Evolutionary conservation across 2,113 vertebrate genomes (phyloP).

Genomic region (Paedocypris sp.): DNA sequence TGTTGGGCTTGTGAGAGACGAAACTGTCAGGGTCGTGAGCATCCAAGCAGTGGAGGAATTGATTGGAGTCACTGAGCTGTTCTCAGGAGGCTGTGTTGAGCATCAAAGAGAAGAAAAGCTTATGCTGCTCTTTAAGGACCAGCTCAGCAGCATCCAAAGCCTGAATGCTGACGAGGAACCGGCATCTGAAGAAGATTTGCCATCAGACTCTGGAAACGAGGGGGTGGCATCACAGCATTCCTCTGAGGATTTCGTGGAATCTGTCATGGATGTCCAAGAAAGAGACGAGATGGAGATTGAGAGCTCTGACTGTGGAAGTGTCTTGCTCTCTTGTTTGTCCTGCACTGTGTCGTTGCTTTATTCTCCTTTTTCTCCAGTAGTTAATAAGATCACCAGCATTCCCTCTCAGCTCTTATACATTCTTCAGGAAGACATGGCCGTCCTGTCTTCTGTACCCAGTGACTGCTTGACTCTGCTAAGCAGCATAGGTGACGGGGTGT

Average conservation of each 20-base stretch:
- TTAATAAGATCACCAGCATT: slow-evolving; percentile 49
- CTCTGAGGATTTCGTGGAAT: background rate
- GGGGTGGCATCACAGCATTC: background rate
- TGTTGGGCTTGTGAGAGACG: slow-evolving; percentile 46
- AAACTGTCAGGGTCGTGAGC: slow-evolving; percentile 40
- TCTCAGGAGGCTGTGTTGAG: slow-evolving; percentile 50
- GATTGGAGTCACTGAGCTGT: slow-evolving; percentile 47
- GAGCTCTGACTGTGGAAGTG: background rate
- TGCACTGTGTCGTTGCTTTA: slow-evolving; percentile 45
- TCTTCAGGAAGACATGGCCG: slow-evolving; percentile 53
- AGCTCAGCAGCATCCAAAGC: background rate
- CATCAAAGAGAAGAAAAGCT: slow-evolving; percentile 7
- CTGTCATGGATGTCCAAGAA: background rate
- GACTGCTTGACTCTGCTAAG: slow-evolving; percentile 45
- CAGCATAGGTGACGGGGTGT: slow-evolving; percentile 49
- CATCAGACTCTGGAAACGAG: background rate
- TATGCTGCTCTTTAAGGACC: slow-evolving; percentile 11
- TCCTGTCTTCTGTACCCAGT: slow-evolving; percentile 48
- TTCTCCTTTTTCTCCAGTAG: slow-evolving; percentile 44
- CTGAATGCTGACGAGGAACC: background rate
- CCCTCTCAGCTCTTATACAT: slow-evolving; percentile 54
- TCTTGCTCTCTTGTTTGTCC: slow-evolving; percentile 45
- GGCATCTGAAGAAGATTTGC: no score
- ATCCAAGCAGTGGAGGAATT: slow-evolving; percentile 51
- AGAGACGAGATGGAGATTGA: slow-evolving; percentile 25